A percentile compares a stretch with the other conserved stretches of the same genome.
phyloP scores from a whole-genome alignment of 2,113 vertebrate species.

The Arvicanthis niloticus region DNA sequence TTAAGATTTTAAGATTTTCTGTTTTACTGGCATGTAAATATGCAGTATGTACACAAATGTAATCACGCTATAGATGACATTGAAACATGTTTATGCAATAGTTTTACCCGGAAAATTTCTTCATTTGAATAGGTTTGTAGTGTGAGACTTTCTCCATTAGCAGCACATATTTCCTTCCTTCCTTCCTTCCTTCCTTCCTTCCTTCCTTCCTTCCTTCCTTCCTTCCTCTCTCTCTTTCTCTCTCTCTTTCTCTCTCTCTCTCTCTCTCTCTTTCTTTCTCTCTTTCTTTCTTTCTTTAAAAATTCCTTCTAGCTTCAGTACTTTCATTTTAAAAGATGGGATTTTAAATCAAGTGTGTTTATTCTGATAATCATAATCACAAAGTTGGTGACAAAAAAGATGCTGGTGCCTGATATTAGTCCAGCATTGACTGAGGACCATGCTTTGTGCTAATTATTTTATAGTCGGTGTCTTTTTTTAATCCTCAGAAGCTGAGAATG shows the following conservation, averaged over 20 bases:
- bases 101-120: neutral
- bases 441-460: neutral
- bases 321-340: constrained; percentile 33
- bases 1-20: neutral
- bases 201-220: no score
- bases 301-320: neutral
- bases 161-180: neutral
- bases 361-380: neutral
- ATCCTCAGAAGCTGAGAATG: neutral
- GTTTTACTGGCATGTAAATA: neutral
- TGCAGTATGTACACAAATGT: neutral
- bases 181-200: no score
- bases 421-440: neutral
- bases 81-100: neutral
- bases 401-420: neutral
- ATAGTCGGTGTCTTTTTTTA: neutral
- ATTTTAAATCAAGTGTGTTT: neutral
- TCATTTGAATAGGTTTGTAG: neutral
- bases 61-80: neutral
- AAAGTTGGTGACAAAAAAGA: neutral
- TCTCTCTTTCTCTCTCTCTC: no score
- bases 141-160: neutral
- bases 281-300: neutral
- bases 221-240: no score
- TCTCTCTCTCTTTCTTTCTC: no score